Evolutionary conservation across 2,797 vertebrate species (phyloP), one percentile per base, ranked within the genome.

Genomic region (Astyanax mexicanus): DNA sequence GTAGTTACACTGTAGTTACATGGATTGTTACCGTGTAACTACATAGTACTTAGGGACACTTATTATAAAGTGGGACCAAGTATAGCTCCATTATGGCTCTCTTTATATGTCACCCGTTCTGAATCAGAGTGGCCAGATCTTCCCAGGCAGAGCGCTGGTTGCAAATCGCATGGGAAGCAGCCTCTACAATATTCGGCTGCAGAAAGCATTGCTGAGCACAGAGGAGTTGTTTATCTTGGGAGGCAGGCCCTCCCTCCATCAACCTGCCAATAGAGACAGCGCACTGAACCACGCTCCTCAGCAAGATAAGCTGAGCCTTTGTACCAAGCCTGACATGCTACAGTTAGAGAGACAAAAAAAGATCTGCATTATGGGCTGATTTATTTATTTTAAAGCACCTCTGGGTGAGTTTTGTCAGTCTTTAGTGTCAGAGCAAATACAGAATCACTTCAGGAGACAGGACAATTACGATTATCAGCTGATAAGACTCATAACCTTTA

Each of bases 211-310:
- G 49, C 85, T 69, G 81, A 84, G 83, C 85, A 85, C 84, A 86
- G 87, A 86, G 72, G 81, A 76, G 83, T 83, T 87, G 89, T 90
- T 92, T 93, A 92, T 93, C 91, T 88, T 70, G 80, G 83, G 83
- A 85, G 86, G 78, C 91, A 91, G 88, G 82, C 84, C 83, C 84
- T 85, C 81, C 62, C 80, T 90, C 89, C 78, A 88, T 93, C 90
- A 87, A 74, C 83, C 52, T 82, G 83, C 87, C 89, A 91, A 81
- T 84, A 83, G 81, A 92, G 88, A 89, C 85, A 15, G 83, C 84
- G 80, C 81, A 60, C 74, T 83, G 79, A 79, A 84, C 40, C 60
- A 82, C 73, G 71, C 83, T 87, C 85, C 80, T 69, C 80, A 81
- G 86, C 73, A 81, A 85, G 88, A 92, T 92, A 91, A 92, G 83